phyloP scores from a whole-genome alignment of 23 tunicate genomes.

The Corella eumyota region DNA sequence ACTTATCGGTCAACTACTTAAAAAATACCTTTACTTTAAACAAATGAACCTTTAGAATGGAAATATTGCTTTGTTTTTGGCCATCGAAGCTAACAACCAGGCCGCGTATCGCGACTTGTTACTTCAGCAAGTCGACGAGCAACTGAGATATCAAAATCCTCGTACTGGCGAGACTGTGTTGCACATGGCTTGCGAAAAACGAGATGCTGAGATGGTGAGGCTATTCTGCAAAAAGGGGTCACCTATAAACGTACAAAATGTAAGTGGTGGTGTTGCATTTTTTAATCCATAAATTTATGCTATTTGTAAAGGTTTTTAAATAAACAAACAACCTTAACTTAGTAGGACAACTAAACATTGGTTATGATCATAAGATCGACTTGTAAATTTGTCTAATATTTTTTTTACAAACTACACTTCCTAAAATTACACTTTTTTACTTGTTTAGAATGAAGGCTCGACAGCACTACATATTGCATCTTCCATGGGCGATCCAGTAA shows the following conservation, averaged over 20 bases:
- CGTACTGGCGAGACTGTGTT: constrained; percentile 43
- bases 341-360: too few species aligned
- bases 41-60: constrained; percentile 82
- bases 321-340: too few species aligned
- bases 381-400: too few species aligned
- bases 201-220: constrained; percentile 82
- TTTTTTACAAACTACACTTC: too few species aligned
- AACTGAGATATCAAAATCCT: constrained; percentile 52
- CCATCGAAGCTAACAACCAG: constrained; percentile 75
- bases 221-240: constrained; percentile 52
- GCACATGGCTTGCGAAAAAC: constrained; percentile 62
- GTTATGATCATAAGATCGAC: too few species aligned
- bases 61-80: constrained; percentile 60
- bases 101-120: constrained; percentile 76
- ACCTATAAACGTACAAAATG: constrained; percentile 58
- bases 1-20: too few species aligned
- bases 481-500: constrained; percentile 50
- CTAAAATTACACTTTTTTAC: too few species aligned
- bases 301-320: too few species aligned
- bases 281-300: too few species aligned
- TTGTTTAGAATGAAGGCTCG: constrained; percentile 51
- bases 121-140: constrained; percentile 41
- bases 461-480: constrained; percentile 79
- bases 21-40: too few species aligned
- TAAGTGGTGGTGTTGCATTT: constrained; percentile 21